A percentile compares a stretch with the other conserved stretches of the same genome.
phyloP scores from a whole-genome alignment of 2,113 vertebrate genomes.

The Gymnobelideus leadbeateri region DNA sequence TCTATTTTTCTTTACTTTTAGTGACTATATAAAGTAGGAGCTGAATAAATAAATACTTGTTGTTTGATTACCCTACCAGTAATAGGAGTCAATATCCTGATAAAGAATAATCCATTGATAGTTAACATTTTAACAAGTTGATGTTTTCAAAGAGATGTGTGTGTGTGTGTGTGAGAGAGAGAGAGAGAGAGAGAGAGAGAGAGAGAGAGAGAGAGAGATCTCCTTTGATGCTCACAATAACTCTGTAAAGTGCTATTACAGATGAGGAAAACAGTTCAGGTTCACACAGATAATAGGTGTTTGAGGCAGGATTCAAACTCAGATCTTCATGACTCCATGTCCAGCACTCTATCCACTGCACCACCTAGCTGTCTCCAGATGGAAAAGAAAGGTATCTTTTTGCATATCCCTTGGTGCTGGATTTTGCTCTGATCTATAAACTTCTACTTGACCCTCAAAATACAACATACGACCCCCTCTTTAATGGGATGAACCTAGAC shows the following conservation, averaged over 20 bases:
- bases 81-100: background rate
- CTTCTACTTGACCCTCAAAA: background rate
- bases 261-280: background rate
- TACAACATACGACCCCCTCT: background rate
- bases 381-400: background rate
- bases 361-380: background rate
- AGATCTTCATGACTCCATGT: background rate
- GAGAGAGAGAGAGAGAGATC: too few species aligned
- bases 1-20: background rate
- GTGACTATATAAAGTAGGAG: background rate
- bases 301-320: background rate
- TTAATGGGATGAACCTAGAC: background rate
- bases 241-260: background rate
- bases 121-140: background rate
- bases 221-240: background rate
- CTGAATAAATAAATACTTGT: background rate
- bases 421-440: background rate
- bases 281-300: background rate
- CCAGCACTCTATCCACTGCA: background rate
- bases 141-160: background rate
- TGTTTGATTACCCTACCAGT: background rate
- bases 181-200: too few species aligned
- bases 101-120: background rate
- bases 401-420: background rate
- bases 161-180: too few species aligned